phyloP scores from a whole-genome alignment of 2,797 vertebrate genomes.

The Crocodylus rhombifer region DNA sequence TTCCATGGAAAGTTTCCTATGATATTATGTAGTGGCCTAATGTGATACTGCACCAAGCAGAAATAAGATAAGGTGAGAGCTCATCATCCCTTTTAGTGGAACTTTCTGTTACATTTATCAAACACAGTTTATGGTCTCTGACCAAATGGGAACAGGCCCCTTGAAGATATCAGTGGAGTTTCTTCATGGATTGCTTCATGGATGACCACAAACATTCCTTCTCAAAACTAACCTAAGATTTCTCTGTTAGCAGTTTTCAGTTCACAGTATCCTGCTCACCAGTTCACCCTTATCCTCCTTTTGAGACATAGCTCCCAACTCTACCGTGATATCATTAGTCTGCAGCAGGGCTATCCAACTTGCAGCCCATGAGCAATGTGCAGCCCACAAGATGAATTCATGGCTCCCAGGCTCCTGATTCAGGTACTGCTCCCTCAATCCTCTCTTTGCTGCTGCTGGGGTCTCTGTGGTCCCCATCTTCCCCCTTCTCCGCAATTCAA shows the following conservation, averaged over 20 bases:
- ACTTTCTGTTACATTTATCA: background rate
- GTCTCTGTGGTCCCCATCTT: too few species aligned
- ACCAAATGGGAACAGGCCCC: background rate
- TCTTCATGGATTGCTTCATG: background rate
- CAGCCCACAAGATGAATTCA: too few species aligned
- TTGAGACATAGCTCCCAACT: background rate
- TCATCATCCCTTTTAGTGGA: background rate
- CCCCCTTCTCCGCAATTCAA: too few species aligned
- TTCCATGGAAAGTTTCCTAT: background rate
- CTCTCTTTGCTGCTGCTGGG: too few species aligned
- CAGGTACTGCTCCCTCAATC: too few species aligned
- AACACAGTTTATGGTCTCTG: background rate
- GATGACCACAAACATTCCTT: background rate
- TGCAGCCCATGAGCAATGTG: too few species aligned
- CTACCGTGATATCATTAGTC: background rate
- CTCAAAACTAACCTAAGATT: background rate
- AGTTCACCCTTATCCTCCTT: background rate
- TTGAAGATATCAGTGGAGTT: background rate
- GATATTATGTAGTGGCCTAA: background rate
- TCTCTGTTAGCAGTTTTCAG: background rate
- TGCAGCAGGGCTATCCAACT: too few species aligned
- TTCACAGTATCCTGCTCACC: background rate
- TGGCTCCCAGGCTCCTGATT: too few species aligned
- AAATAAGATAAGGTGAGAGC: background rate
- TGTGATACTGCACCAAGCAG: background rate